A percentile compares a stretch with the other conserved stretches of the same genome.
phyloP scores from a whole-genome alignment of 2,888 invertebrate genomes.

The Falcaria lacertinaria region DNA sequence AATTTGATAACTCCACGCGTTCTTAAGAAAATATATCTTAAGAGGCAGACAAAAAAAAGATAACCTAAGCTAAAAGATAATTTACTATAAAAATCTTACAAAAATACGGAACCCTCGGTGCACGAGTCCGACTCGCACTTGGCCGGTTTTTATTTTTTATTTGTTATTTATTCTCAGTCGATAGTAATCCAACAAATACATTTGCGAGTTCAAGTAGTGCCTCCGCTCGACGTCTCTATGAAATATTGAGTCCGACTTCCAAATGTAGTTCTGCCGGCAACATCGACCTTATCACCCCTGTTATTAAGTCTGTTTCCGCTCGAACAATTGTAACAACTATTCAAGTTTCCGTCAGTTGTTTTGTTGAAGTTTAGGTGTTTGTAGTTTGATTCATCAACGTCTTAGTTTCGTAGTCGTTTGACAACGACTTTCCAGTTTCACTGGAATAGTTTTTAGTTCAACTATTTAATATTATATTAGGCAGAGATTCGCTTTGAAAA shows the following conservation, averaged over 20 bases:
- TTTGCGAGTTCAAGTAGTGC: slow-evolving; percentile 26
- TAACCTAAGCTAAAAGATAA: no score
- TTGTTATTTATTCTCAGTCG: slow-evolving; percentile 5
- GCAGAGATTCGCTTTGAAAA: background rate
- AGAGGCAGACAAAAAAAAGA: no score
- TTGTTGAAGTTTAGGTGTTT: slow-evolving; percentile 43
- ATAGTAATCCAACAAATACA: slow-evolving; percentile 13
- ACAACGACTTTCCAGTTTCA: slow-evolving; percentile 7
- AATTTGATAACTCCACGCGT: no score
- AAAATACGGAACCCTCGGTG: no score
- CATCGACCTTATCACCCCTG: slow-evolving; percentile 5
- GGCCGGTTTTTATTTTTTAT: no score
- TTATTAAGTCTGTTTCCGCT: slow-evolving; percentile 15
- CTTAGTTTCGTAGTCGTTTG: slow-evolving; percentile 14
- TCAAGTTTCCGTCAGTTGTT: slow-evolving; percentile 37
- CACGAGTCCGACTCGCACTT: no score
- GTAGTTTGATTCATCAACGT: slow-evolving; percentile 40
- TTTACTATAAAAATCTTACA: no score
- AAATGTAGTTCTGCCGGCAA: slow-evolving; percentile 7
- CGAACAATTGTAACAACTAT: slow-evolving; percentile 16
- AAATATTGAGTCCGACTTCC: slow-evolving; percentile 48
- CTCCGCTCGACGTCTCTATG: slow-evolving; percentile 36
- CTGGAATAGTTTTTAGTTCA: background rate
- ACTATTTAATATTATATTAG: background rate
- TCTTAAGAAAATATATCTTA: no score